Percentiles rank a stretch among this genome's conserved stretches.
These are phyloP conservation scores for Lonchura striata DNA, from an alignment of 2,113 vertebrate genomes.

Conservation along the genomic window DNA sequence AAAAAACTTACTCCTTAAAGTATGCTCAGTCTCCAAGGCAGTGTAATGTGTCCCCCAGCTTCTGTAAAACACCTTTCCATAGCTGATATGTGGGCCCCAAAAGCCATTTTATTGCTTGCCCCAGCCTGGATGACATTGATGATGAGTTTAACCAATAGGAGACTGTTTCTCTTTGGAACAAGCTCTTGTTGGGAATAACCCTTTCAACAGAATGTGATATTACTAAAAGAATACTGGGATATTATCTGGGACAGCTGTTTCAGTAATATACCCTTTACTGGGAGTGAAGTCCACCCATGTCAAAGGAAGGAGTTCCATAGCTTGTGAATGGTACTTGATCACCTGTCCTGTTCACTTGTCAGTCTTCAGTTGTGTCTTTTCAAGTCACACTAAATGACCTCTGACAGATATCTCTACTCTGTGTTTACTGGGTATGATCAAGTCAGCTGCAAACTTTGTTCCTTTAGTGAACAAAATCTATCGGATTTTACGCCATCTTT, in stretches of 20 bases:
- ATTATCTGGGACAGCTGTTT: background rate
- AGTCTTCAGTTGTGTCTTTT: background rate
- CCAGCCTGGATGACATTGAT: background rate
- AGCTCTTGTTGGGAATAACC: background rate
- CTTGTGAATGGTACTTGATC: background rate
- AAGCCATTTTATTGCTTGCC: background rate
- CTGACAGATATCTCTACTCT: background rate
- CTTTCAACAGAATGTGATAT: too few relatives aligned
- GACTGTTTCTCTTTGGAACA: background rate
- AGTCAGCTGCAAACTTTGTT: background rate
- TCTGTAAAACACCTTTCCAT: background rate
- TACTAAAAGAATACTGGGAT: background rate
- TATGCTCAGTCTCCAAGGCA: rapidly evolving
- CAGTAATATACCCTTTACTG: background rate
- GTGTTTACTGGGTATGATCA: background rate
- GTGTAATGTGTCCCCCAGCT: too few relatives aligned
- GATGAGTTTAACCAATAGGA: background rate
- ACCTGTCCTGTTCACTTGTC: background rate
- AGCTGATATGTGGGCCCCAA: rapidly evolving
- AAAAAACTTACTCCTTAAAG: background rate
- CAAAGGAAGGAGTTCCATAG: background rate
- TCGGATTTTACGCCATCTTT: background rate
- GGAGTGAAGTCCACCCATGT: background rate
- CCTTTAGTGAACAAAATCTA: background rate
- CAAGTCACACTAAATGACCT: background rate